Percentiles rank a stretch among this genome's conserved stretches.
phyloP scores from a whole-genome alignment of 2,888 invertebrate genomes.

The Drosophila sordidula region DNA sequence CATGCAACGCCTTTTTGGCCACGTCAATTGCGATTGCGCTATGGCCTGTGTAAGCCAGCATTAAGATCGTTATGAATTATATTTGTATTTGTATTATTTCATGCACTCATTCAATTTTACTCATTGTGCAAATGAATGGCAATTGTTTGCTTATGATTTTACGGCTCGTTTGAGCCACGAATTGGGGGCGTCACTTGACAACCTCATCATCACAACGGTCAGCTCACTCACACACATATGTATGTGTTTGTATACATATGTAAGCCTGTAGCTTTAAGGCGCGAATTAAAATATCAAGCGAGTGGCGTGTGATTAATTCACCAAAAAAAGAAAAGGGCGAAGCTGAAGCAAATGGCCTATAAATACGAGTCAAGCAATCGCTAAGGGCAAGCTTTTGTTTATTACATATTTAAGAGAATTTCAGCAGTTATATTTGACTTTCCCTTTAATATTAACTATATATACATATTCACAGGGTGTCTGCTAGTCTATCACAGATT shows the following conservation, averaged over 20 bases:
- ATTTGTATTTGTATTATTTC: constrained; percentile 42
- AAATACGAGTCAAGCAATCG: neutral
- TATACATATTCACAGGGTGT: constrained; percentile 14
- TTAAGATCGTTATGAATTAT: constrained; percentile 22
- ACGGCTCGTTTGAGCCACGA: constrained; percentile 45
- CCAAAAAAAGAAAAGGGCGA: neutral
- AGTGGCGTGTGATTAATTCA: neutral
- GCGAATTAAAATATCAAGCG: constrained; percentile 6
- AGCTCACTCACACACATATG: neutral
- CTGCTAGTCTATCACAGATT: neutral
- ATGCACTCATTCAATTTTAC: constrained; percentile 63
- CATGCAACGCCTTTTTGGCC: constrained; percentile 48
- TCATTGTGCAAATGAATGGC: constrained; percentile 73
- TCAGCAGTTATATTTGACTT: too few relatives aligned
- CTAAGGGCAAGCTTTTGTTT: too few relatives aligned
- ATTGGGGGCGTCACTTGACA: constrained; percentile 48
- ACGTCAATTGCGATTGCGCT: constrained; percentile 37
- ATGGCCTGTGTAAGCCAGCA: constrained; percentile 7
- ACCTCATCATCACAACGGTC: constrained; percentile 13
- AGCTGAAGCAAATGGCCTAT: too few relatives aligned
- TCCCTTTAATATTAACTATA: neutral
- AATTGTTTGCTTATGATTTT: constrained; percentile 57
- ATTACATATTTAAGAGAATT: too few relatives aligned
- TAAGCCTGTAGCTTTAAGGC: neutral
- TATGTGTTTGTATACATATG: neutral